A percentile compares a stretch with the other conserved stretches of the same genome.
Evolutionary conservation across 2,888 invertebrate genomes (phyloP).

Genomic region (Acanthosepion lycidas): DNA sequence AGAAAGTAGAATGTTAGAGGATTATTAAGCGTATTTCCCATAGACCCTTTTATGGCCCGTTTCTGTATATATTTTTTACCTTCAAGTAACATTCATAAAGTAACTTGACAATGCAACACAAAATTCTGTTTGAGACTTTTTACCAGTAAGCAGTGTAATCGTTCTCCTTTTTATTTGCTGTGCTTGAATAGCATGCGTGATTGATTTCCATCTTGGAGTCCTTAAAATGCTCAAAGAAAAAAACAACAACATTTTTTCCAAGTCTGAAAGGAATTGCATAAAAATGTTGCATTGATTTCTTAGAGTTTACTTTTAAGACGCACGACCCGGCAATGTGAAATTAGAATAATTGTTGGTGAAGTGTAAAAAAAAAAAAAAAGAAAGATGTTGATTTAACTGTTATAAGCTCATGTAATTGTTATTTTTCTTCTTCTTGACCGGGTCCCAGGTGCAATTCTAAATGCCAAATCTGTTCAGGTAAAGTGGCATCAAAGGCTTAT

Average conservation of each 20-base stretch:
- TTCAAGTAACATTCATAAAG: too few relatives aligned
- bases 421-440: background rate
- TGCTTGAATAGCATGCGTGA: background rate
- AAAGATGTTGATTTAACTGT: background rate
- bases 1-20: too few relatives aligned
- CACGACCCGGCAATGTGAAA: background rate
- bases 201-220: background rate
- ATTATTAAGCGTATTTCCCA: too few relatives aligned
- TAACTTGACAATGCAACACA: background rate
- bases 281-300: background rate
- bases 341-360: background rate
- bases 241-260: background rate
- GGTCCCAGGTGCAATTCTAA: background rate
- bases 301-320: background rate
- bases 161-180: background rate
- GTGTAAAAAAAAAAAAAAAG: background rate
- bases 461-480: background rate
- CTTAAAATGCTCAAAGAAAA: background rate
- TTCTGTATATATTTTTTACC: too few relatives aligned
- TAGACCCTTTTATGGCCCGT: too few relatives aligned
- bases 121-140: background rate
- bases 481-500: background rate
- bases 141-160: background rate
- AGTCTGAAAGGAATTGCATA: background rate
- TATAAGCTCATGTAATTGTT: background rate